phyloP scores from a whole-genome alignment of 2,113 vertebrate species.

The Heptranchias perlo region DNA sequence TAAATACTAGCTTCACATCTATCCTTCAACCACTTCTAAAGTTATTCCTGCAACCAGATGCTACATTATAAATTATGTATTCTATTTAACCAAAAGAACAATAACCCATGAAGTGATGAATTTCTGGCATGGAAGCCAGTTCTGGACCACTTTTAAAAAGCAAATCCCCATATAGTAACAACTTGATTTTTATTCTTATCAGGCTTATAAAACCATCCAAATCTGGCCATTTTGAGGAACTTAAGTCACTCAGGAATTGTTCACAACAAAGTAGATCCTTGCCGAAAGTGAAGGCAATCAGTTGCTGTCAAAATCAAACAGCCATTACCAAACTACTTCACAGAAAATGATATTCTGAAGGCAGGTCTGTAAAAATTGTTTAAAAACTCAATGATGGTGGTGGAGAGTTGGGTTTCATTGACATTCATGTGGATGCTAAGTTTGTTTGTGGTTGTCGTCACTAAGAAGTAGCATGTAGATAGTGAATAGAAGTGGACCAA shows the following conservation, averaged over 20 bases:
- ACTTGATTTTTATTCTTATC: neutral
- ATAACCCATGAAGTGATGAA: neutral
- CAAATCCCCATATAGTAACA: neutral
- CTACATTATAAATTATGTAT: neutral
- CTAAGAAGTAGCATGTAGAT: no score
- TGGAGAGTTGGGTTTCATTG: no score
- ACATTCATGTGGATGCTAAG: no score
- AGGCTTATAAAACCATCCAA: neutral
- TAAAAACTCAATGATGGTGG: no score
- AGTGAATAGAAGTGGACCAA: no score
- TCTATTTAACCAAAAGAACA: neutral
- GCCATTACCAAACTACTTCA: no score
- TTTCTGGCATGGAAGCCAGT: neutral
- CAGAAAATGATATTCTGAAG: no score
- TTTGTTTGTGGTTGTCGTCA: no score
- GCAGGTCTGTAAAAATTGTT: no score
- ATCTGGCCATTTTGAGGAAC: neutral
- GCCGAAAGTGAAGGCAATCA: no score
- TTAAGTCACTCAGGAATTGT: no score
- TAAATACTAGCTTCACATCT: neutral
- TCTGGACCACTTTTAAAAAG: neutral
- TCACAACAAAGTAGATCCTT: neutral
- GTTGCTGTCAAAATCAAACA: no score
- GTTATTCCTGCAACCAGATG: neutral
- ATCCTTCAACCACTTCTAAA: neutral